A percentile compares a stretch with the other conserved stretches of the same genome.
phyloP scores from a whole-genome alignment of 2,797 vertebrate species.

The Acanthis flammea region DNA sequence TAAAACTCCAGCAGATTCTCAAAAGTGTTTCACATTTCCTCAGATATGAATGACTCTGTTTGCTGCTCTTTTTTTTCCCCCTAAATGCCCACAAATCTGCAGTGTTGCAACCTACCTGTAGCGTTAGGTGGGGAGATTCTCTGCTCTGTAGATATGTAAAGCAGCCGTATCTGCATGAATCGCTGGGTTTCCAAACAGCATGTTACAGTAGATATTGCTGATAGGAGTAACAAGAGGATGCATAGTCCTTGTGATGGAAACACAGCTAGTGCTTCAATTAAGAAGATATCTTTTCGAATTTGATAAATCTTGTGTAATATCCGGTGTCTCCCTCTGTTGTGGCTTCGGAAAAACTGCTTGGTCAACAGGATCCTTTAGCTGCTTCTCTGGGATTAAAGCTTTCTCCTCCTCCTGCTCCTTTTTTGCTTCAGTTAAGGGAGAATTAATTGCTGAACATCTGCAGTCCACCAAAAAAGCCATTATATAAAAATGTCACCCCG shows the following conservation, averaged over 20 bases:
- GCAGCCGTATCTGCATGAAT: constrained; percentile 28
- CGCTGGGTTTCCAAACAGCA: constrained; percentile 14
- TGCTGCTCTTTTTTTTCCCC: not conserved
- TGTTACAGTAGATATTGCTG: not conserved
- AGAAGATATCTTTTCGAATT: constrained; percentile 52
- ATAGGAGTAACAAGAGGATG: not conserved
- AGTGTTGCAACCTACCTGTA: constrained; percentile 76
- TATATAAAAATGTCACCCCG: not conserved
- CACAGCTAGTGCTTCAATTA: constrained; percentile 39
- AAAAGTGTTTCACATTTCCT: not conserved
- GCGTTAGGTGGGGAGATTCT: constrained; percentile 56
- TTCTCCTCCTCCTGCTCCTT: constrained; percentile 61
- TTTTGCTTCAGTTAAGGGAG: constrained; percentile 4
- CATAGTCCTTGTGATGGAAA: not conserved
- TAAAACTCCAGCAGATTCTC: not conserved
- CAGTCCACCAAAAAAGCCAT: not conserved
- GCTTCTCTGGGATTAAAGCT: constrained; percentile 61
- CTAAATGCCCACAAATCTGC: not conserved
- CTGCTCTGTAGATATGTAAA: not conserved
- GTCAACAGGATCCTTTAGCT: constrained; percentile 68
- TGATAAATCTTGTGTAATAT: constrained; percentile 66
- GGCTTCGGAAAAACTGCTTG: constrained; percentile 70
- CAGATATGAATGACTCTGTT: not conserved
- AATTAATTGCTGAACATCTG: constrained; percentile 1
- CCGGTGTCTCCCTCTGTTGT: constrained; percentile 64